Evolutionary conservation across 2,888 invertebrate species (phyloP), one percentile per base, ranked within the genome.

Genomic region (Dasypogon diadema): DNA sequence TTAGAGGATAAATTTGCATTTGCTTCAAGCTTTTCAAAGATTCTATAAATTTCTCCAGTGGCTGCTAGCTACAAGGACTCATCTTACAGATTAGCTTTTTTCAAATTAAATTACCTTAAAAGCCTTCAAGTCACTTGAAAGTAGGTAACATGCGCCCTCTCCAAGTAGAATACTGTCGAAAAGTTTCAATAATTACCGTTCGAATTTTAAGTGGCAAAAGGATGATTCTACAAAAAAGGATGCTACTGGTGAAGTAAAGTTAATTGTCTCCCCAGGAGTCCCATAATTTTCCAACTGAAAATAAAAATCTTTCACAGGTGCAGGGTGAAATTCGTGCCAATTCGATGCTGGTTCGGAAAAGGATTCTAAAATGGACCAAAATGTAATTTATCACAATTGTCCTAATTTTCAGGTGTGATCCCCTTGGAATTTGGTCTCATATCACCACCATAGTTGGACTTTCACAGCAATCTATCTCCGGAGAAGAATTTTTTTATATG

Each of bases 381-480:
- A 73, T 73, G 56, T 34, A 73, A 73, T 73, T 73, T 73, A 73
- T 73, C 73, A 73, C 73, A 73, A 73, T 73, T 73, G 73, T 37
- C 73, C 56, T 42, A 56, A 73, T 54, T 73, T 65, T 46, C 1
- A 65, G 46, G 14, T 3, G 46, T 12, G 48, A 65, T 65, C 65
- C 24, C 24, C 24, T 46, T 21, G 18, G 24, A 30, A 51, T 42
- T 1, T 30, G 12, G 5, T 54, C 70, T 70, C 14, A 65, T 65
- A 65, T 65, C 14, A 46, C 22, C 65, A 8, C 51, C 18, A 51
- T 21, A 16, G 21, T 21, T 12, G 37, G 26, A 68, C 65, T 24
- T 46, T 24, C 14, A 68, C 48, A 48, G 65, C 18, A 18, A 22
- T 48, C 48, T 46, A 26, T 21, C 16, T 12, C 16, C 34, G 10